Base-by-base conservation (phyloP, 2,797 vertebrate species). In the Pseudomugil gertrudae region DNA sequence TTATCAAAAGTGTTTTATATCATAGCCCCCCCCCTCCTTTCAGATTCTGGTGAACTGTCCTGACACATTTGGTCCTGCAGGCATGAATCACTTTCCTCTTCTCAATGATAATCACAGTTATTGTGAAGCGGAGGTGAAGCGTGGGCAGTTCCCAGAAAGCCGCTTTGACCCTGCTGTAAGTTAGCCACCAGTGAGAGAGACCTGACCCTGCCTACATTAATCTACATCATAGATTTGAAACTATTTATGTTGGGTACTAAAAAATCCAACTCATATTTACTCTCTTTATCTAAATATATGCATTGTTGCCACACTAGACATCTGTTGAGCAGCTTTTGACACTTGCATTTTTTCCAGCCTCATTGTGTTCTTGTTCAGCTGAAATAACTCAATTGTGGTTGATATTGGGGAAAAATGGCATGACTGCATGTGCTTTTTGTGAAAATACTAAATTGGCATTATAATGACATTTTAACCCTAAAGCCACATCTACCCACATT, bases 21-120 rank as follows among this genome's bases (percentile, higher is more conserved):
- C 33, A 48, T 4, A 53, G 2, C 17, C 7, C 5, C 11, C 14
- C 0, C 21, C 7, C 5, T 9, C 11, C 0, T 26, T 57, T 33
- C 45, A 66, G 61, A 74, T 54, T 80, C 26, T 21, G 15, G 24
- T 9, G 23, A 78, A 77, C 58, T 33, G 17, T 0, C 32, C 43
- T 72, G 72, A 74, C 67, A 74, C 9, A 52, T 66, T 62, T 32
- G 47, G 63, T 55, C 53, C 45, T 32, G 29, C 38, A 61, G 29
- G 3, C 64, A 61, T 87, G 80, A 88, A 66, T 89, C 76, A 87
- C 80, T 89, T 89, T 79, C 80, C 84, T 80, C 21, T 56, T 66
- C 52, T 72, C 51, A 62, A 26, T 35, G 13, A 64, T 70, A 77
- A 75, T 86, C 70, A 35, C 56, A 75, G 53, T 70, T 80, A 24